These are phyloP conservation scores for Nowickia ferox DNA, from an alignment of 2,888 invertebrate genomes.

Conservation along the genomic window DNA sequence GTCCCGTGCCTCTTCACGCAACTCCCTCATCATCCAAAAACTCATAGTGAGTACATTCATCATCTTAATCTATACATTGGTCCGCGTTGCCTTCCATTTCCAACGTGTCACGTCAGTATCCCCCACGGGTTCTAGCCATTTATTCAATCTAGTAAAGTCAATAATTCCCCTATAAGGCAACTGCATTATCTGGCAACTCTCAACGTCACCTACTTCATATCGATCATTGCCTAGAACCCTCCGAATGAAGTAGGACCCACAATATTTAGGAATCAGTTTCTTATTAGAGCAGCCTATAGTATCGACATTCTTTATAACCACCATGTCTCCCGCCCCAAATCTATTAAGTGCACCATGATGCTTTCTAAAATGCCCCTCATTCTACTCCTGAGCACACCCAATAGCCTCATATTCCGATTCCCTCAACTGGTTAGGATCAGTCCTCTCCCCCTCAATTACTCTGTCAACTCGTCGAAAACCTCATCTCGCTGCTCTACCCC, in stretches of 20 bases:
- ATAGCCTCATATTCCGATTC: neutral
- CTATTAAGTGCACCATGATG: neutral
- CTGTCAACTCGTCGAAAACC: neutral
- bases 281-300: neutral
- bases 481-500: conserved; percentile 10
- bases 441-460: neutral
- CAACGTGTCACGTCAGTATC: too few species aligned
- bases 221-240: neutral
- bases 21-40: neutral
- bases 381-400: neutral
- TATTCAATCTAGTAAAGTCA: neutral
- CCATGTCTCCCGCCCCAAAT: neutral
- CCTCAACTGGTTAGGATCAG: neutral
- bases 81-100: neutral
- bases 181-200: neutral
- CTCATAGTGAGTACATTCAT: neutral
- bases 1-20: neutral
- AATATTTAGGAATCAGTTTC: neutral
- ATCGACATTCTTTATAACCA: conserved; percentile 12
- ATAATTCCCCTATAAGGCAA: neutral
- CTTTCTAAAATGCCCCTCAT: too few species aligned
- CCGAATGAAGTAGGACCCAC: neutral
- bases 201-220: neutral
- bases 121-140: neutral
- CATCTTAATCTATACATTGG: neutral